Evolutionary conservation across 2,113 vertebrate species (phyloP).

Genomic region (Protobothrops flavoviridis): DNA sequence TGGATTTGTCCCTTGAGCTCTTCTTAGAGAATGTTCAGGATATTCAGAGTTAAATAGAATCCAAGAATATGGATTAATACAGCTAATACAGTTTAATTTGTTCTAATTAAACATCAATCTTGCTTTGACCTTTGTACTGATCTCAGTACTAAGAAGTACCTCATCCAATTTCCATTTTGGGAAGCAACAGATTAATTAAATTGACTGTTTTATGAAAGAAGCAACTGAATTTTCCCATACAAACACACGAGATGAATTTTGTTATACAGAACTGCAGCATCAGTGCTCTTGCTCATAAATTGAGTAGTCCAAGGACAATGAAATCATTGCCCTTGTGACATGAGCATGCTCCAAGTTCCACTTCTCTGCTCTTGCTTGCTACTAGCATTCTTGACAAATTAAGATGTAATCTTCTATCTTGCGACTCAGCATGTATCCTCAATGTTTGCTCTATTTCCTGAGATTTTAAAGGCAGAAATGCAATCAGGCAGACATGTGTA

Average conservation of each 20-base stretch:
- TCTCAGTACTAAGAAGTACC: not conserved
- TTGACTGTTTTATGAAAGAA: not conserved
- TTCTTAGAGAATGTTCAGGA: not conserved
- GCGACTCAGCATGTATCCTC: not conserved
- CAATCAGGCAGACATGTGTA: not conserved
- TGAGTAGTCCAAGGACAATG: not conserved
- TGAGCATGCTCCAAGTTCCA: not conserved
- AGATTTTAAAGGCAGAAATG: not conserved
- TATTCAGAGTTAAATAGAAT: not conserved
- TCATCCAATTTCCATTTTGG: not conserved
- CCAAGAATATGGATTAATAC: not conserved
- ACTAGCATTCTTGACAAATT: constrained; percentile 33
- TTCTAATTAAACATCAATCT: not conserved
- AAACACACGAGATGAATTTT: not conserved
- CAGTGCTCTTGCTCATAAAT: fast-evolving
- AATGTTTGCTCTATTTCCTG: not conserved
- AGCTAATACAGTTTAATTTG: not conserved
- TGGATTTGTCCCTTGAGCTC: not conserved
- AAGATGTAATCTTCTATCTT: constrained; percentile 18
- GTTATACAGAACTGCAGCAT: not conserved
- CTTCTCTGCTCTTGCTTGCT: not conserved
- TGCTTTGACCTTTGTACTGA: not conserved
- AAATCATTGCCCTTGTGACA: not conserved
- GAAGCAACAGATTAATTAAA: not conserved
- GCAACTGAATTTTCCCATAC: not conserved